phyloP scores from a whole-genome alignment of 1,140 invertebrate species.

The Luehdorfia chinensis region DNA sequence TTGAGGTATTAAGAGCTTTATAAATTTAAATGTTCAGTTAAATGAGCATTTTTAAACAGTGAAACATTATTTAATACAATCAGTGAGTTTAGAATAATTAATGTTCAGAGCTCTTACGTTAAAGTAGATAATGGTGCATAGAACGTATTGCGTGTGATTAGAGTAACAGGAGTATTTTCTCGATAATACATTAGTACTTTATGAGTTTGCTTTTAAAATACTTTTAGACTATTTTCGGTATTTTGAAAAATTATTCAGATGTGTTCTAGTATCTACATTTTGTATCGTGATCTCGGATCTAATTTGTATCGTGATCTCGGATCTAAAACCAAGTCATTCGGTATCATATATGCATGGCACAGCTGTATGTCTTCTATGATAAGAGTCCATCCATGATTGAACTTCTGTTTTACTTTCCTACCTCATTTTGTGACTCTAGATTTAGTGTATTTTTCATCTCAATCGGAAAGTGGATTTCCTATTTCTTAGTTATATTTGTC shows the following conservation, averaged over 20 bases:
- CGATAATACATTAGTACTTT: slow-evolving; percentile 1
- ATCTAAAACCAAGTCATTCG: no score
- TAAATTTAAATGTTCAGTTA: slow-evolving; percentile 19
- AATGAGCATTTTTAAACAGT: slow-evolving; percentile 8
- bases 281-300: no score
- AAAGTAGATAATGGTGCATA: slow-evolving; percentile 15
- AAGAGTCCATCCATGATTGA: slow-evolving; percentile 57
- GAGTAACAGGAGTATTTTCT: neutral
- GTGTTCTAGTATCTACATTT: no score
- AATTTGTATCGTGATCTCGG: no score
- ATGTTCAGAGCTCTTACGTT: slow-evolving; percentile 8
- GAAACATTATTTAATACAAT: neutral
- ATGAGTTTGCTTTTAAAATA: no score
- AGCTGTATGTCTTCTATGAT: slow-evolving; percentile 22
- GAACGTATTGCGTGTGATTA: slow-evolving; percentile 1
- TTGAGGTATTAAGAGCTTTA: slow-evolving; percentile 35
- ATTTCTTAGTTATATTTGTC: slow-evolving; percentile 42
- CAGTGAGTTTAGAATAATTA: slow-evolving; percentile 4
- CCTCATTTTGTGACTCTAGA: slow-evolving; percentile 70
- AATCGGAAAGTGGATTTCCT: slow-evolving; percentile 34
- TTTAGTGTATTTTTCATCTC: slow-evolving; percentile 45
- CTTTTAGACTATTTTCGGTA: no score
- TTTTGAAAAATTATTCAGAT: no score
- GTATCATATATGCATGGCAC: no score
- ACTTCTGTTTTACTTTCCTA: slow-evolving; percentile 67